Evolutionary conservation across 2,888 invertebrate genomes (phyloP).

Genomic region (Nymphalis urticae): DNA sequence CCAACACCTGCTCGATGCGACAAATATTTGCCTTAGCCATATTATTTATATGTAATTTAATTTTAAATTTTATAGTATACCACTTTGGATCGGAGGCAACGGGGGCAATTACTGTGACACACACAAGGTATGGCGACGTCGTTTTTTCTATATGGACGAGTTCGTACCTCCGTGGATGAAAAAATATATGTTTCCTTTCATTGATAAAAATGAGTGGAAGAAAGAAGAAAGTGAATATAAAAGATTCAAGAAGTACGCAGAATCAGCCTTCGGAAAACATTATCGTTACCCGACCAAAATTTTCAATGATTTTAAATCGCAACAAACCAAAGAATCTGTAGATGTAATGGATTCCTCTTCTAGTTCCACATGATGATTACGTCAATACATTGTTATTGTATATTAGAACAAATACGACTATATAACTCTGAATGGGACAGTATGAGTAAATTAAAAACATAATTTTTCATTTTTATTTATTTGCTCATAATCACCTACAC

Average conservation of each 20-base stretch:
- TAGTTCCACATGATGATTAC: conserved; percentile 13
- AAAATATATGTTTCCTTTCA: conserved; percentile 49
- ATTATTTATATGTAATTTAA: background rate
- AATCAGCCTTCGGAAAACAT: conserved; percentile 60
- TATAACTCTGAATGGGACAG: background rate
- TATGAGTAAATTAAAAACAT: background rate
- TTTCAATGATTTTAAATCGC: conserved; percentile 50
- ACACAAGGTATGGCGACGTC: conserved; percentile 56
- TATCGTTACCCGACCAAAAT: conserved; percentile 50
- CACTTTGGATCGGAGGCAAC: conserved; percentile 58
- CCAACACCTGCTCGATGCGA: background rate
- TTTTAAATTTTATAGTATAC: conserved; percentile 49
- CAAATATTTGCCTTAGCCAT: background rate
- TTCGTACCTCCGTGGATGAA: conserved; percentile 60
- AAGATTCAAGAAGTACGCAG: conserved; percentile 55
- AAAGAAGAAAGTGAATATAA: conserved; percentile 52
- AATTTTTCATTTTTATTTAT: background rate
- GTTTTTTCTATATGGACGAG: conserved; percentile 63
- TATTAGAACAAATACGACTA: background rate
- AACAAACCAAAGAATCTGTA: conserved; percentile 46
- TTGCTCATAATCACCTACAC: background rate
- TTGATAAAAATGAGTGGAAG: conserved; percentile 56
- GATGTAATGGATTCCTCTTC: conserved; percentile 44
- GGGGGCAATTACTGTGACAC: conserved; percentile 55
- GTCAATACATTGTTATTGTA: background rate